Base-by-base conservation (phyloP, 2,888 invertebrate genomes). In the Aspidapion aeneum region DNA sequence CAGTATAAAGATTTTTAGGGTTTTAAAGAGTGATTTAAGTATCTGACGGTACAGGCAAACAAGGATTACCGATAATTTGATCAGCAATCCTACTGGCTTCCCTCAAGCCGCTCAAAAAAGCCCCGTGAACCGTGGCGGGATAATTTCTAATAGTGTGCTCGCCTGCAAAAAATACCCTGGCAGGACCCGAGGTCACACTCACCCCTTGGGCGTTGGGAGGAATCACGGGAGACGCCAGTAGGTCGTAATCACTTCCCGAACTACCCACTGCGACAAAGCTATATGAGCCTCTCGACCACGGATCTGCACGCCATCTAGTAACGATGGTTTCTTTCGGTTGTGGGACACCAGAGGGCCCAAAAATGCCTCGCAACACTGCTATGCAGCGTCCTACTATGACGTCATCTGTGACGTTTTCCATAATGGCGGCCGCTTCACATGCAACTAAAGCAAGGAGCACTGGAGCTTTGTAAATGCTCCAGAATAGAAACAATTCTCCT, bases 271-370 rank as follows among this genome's bases (percentile, higher is more conserved):
- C 95, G 5, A 99, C 97, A 80, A 94, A 99, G 69, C 98, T 97
- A 81, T 98, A 98, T 0, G 97, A 97, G 9, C 99, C 98, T 56
- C 96, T 85, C 1, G 98, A 92, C 89, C 92, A 98, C 0, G 96
- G 96, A 82, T 99, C 98, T n/a, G 95, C 94, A 61, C 96, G 87
- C 99, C 99, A 99, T 99, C 96, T 88, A 1, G 98, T 98, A 2
- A 99, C 98, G 16, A 98, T 91, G 21, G 96, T 95, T 80, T 98
- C 98, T 72, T 90, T 90, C 0, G 90, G 90, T 72, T 94, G 93
- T 0, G 95, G 95, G 2, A 96, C 95, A 7, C 93, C 90, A 58
- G 90, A 91, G 75, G 93, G 94, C 0, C 97, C 97, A 80, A 97
- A 98, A 73, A 98, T 98, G 59, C 94, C 84, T 70, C 84, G 93